Base-by-base conservation (phyloP, 1,140 invertebrate genomes). In the Conus ventricosus region DNA sequence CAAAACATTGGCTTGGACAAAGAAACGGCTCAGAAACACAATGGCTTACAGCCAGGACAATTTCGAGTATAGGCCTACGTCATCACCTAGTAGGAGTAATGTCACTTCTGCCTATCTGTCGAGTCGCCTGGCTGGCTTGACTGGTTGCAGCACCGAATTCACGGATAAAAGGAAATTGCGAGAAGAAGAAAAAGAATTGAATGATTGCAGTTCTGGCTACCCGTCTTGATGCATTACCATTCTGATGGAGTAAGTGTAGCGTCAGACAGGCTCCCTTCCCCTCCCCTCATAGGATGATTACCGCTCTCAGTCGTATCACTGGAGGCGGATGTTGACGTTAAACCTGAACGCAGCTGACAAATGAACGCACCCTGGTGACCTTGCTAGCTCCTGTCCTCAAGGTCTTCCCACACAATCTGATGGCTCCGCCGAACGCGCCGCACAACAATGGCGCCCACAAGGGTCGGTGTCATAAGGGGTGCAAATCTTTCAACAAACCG, bases 321-420 rank as follows among this genome's bases (percentile, higher is more conserved):
- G 11, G 8, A 85, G 84, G 76, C 63, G 15, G 84, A 67, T 53
- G 53, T 63, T 85, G 63, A 63, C 39, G 39, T 0, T 39, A 39
- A 39, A 39, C 3, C 39, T 39, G 39, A 39, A 39, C 3, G 39
- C 39, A 39, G 39, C 39, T 39, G 84, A 67, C 75, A 67, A 39
- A 54, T 75, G 75, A 53, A 53, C 84, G 84, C 84, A 85, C 84
- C 84, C 71, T 67, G 23, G 60, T 85, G 84, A 85, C 84, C 84
- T 63, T 5, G 51, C n/a, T 10, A 75, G 67, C 84, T 54, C 60
- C 60, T 81, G 11, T 13, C 27, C 51, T 15, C 78, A 53, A 7
- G 39, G 39, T 39, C 39, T 39, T 39, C 78, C 78, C 5, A n/a
- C n/a, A 20, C 78, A 7, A 7, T 25, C 20, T 25, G 67, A 20